A percentile compares a stretch with the other conserved stretches of the same genome.
phyloP scores from a whole-genome alignment of 2,797 vertebrate genomes.

The Sparus aurata region DNA sequence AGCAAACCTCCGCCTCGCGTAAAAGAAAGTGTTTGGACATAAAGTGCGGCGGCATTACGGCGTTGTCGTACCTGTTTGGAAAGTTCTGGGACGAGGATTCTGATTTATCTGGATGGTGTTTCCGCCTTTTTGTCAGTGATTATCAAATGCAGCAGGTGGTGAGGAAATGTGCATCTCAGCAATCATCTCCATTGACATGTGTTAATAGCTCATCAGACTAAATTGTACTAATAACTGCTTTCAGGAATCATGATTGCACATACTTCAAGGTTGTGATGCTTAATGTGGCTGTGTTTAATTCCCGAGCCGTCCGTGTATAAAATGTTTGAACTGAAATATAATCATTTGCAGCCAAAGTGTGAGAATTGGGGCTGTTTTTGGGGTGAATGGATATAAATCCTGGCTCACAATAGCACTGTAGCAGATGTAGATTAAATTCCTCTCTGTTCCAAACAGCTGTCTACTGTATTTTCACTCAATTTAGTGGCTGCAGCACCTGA shows the following conservation, averaged over 20 bases:
- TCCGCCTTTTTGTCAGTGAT: conserved; percentile 78
- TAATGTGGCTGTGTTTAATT: conserved; percentile 70
- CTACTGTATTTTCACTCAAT: conserved; percentile 42
- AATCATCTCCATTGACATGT: conserved; percentile 88
- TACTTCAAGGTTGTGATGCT: conserved; percentile 67
- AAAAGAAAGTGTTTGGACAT: conserved; percentile 39
- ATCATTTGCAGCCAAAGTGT: conserved; percentile 40
- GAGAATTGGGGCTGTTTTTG: conserved; percentile 31
- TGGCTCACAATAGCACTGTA: conserved; percentile 16
- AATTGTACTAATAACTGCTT: conserved; percentile 88
- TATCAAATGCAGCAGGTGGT: conserved; percentile 87
- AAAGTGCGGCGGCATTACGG: conserved; percentile 7
- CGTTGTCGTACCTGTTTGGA: conserved; percentile 63
- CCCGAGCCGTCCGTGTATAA: conserved; percentile 53
- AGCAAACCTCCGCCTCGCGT: conserved; percentile 37
- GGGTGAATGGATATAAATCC: conserved; percentile 18
- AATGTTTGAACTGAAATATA: conserved; percentile 54
- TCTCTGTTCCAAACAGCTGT: conserved; percentile 44
- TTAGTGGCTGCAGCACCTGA: conserved; percentile 28
- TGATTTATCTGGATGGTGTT: conserved; percentile 70
- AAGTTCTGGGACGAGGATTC: conserved; percentile 64
- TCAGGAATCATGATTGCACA: conserved; percentile 83
- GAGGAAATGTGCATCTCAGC: conserved; percentile 83
- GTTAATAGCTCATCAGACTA: conserved; percentile 89
- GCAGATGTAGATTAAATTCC: conserved; percentile 41